Evolutionary conservation across 2,797 vertebrate genomes (phyloP), one percentile per base, ranked within the genome.

Genomic region (Schizothorax lantsangensis): DNA sequence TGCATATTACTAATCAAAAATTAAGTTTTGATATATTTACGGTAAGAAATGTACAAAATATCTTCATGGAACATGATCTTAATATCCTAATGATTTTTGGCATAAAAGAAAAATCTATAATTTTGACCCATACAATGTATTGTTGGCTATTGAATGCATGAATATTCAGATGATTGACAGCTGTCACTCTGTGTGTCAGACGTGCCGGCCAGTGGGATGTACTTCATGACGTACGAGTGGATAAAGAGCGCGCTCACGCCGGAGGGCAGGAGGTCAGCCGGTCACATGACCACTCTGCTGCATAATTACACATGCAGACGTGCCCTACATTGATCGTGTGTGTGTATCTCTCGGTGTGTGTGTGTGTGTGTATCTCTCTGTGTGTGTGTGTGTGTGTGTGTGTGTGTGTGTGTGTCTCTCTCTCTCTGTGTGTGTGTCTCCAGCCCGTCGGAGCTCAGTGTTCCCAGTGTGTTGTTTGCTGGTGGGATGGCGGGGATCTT

Each of bases 171-270:
- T 30, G 30, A 30, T 30, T 30, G 30, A 30, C 30, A 30, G 30
- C 30, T 30, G 30, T 30, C 30, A 30, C 30, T 30, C 30, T 30
- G 30, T 79, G 40, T 91, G 87, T 90, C 89, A 99, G 98, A 99
- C 47, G 96, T 99, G 87, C 98, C 98, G 6, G 98, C 98, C 80
- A 99, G 97, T 10, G 98, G 98, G 86, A 99, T 99, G 98, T 99
- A 99, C 94, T 99, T 99, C 93, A 99, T 98, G 96, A 97, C 97
- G 0, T 99, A 99, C 0, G 98, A 99, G 88, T 99, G 98, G 96
- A 87, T 99, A 92, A 99, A 99, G 93, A 95, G 95, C 57, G 40
- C 94, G 89, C 94, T 99, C 79, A 99, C 98, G 14, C 98, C 98
- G 8, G 94, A 97, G 88, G 98, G 97, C 83, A 97, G 94, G 92